Conservation (phyloP, 1,140 invertebrate species). For the Steinernema feltiae region DNA sequence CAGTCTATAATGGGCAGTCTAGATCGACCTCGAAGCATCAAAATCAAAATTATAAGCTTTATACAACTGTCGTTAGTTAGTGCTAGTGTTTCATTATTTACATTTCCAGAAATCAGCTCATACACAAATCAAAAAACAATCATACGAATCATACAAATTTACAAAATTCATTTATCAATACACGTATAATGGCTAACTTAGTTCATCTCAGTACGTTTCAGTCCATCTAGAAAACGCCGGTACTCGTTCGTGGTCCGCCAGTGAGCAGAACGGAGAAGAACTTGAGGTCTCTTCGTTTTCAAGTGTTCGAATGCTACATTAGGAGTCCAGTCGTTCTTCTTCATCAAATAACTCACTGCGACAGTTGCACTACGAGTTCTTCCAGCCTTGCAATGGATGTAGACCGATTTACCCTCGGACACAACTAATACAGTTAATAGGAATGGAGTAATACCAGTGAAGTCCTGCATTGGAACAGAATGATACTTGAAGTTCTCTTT, state of each 20-base stretch:
- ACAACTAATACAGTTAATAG: conserved; percentile 59
- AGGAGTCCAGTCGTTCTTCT: conserved; percentile 77
- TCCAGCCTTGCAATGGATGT: conserved; percentile 97
- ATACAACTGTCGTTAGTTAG: too few relatives aligned
- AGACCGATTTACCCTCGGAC: conserved; percentile 69
- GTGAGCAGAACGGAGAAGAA: conserved; percentile 76
- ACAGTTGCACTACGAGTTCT: conserved; percentile 88
- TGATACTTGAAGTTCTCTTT: conserved; percentile 76
- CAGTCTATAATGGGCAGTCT: too few relatives aligned
- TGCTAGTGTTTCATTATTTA: too few relatives aligned
- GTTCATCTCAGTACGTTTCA: neutral
- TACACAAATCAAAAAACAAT: neutral
- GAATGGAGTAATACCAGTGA: conserved; percentile 67
- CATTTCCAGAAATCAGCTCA: too few relatives aligned
- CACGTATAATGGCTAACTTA: too few relatives aligned
- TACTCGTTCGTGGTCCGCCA: conserved; percentile 70
- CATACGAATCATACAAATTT: too few relatives aligned
- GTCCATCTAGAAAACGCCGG: conserved; percentile 36
- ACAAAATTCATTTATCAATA: too few relatives aligned
- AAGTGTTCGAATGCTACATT: conserved; percentile 73
- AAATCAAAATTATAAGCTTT: too few relatives aligned
- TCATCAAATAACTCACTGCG: conserved; percentile 92
- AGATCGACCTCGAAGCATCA: too few relatives aligned
- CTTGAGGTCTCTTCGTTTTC: conserved; percentile 72
- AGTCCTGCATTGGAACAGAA: conserved; percentile 69